Evolutionary conservation across 2,113 vertebrate genomes (phyloP).

Genomic region (Centropristis striata): DNA sequence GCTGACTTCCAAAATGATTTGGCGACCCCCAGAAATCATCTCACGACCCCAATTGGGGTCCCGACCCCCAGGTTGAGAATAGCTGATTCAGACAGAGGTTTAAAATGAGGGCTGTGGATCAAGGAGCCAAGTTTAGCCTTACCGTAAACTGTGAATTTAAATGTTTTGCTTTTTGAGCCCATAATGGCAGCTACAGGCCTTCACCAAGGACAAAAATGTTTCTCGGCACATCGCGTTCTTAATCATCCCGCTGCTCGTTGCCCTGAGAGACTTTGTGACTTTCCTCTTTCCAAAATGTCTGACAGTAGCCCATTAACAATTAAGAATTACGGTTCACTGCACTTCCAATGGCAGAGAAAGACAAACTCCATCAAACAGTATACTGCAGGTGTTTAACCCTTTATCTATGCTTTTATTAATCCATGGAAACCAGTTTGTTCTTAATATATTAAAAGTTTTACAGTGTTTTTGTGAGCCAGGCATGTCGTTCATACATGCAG

Average conservation of each 20-base stretch:
- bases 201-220: constrained; percentile 42
- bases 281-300: constrained; percentile 48
- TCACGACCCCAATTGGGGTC: too few relatives aligned
- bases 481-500: too few relatives aligned
- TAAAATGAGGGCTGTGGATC: background rate
- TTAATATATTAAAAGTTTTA: background rate
- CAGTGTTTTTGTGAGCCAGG: background rate
- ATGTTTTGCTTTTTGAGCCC: constrained; percentile 28
- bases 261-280: constrained; percentile 52
- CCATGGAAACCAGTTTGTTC: background rate
- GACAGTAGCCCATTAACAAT: constrained; percentile 52
- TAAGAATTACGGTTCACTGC: constrained; percentile 37
- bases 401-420: background rate
- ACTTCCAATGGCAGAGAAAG: constrained; percentile 43
- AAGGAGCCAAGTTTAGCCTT: background rate
- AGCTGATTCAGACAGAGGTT: background rate
- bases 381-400: background rate
- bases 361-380: background rate
- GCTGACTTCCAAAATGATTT: too few relatives aligned
- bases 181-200: constrained; percentile 22
- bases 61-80: too few relatives aligned
- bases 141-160: background rate
- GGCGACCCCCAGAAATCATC: too few relatives aligned
- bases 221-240: constrained; percentile 42
- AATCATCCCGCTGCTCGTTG: constrained; percentile 51